A percentile compares a stretch with the other conserved stretches of the same genome.
phyloP scores from a whole-genome alignment of 1,140 invertebrate species.

The Gonioctena quinquepunctata region DNA sequence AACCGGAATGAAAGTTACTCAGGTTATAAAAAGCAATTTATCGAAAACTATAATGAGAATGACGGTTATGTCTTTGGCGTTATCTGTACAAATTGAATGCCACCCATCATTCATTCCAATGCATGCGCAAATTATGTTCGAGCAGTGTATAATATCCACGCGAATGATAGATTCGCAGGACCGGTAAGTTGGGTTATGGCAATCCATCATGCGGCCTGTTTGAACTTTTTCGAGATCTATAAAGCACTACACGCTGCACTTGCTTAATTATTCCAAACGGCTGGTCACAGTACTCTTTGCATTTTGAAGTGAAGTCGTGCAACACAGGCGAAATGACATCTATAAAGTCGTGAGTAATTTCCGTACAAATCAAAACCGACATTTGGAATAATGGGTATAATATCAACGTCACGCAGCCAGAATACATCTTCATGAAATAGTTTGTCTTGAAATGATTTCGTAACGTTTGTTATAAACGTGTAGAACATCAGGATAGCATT shows the following conservation, averaged over 20 bases:
- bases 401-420: too few species aligned
- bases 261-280: conserved; percentile 19
- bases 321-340: not conserved
- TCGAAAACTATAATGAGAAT: too few species aligned
- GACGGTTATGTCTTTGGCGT: too few species aligned
- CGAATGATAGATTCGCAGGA: conserved; percentile 21
- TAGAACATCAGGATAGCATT: too few species aligned
- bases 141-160: not conserved
- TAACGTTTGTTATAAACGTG: too few species aligned
- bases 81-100: too few species aligned
- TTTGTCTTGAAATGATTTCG: not conserved
- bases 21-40: too few species aligned
- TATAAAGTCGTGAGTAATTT: not conserved
- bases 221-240: conserved; percentile 23
- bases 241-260: conserved; percentile 15
- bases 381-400: not conserved
- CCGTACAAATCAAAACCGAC: not conserved
- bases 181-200: conserved; percentile 16
- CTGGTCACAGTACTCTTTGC: conserved; percentile 1
- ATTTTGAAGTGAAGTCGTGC: not conserved
- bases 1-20: too few species aligned
- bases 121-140: too few species aligned
- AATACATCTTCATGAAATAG: not conserved
- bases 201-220: conserved; percentile 26
- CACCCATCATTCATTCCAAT: too few species aligned